phyloP scores from a whole-genome alignment of 2,888 invertebrate species.

The Rhagium mordax region DNA sequence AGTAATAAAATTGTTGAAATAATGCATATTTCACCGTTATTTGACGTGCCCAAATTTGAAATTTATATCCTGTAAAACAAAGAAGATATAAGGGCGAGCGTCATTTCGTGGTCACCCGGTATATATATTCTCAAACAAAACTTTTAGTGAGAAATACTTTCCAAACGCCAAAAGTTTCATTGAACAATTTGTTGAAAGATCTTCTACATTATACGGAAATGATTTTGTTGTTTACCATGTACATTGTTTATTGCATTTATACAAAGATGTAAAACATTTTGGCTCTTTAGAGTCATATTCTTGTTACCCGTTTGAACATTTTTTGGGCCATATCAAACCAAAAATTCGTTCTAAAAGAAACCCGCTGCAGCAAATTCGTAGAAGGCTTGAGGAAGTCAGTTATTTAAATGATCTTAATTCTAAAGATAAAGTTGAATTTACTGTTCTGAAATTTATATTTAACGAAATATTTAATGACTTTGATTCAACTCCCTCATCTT shows the following conservation, averaged over 20 bases:
- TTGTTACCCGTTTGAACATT: constrained; percentile 29
- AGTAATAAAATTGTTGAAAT: too few species aligned
- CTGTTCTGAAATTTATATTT: not conserved
- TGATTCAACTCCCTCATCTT: not conserved
- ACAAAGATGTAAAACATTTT: constrained; percentile 17
- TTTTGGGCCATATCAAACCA: constrained; percentile 25
- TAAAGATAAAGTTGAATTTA: not conserved
- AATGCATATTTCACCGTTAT: too few species aligned
- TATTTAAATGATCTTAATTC: not conserved
- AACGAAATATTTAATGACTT: not conserved
- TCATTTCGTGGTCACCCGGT: too few species aligned
- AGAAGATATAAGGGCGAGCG: too few species aligned
- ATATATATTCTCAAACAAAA: too few species aligned
- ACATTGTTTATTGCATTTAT: constrained; percentile 25
- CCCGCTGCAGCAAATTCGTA: not conserved
- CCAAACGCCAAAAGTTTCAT: too few species aligned
- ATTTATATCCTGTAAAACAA: too few species aligned
- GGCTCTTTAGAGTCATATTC: constrained; percentile 5
- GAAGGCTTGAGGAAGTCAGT: not conserved
- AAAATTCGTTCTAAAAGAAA: not conserved
- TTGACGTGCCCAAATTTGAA: too few species aligned
- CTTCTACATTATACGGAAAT: too few species aligned
- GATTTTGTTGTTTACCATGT: constrained; percentile 33
- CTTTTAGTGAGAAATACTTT: too few species aligned
- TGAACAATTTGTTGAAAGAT: too few species aligned